A percentile compares a stretch with the other conserved stretches of the same genome.
These are phyloP conservation scores for Capricornis sumatraensis DNA, from an alignment of 2,113 vertebrate genomes.

Conservation along the genomic window DNA sequence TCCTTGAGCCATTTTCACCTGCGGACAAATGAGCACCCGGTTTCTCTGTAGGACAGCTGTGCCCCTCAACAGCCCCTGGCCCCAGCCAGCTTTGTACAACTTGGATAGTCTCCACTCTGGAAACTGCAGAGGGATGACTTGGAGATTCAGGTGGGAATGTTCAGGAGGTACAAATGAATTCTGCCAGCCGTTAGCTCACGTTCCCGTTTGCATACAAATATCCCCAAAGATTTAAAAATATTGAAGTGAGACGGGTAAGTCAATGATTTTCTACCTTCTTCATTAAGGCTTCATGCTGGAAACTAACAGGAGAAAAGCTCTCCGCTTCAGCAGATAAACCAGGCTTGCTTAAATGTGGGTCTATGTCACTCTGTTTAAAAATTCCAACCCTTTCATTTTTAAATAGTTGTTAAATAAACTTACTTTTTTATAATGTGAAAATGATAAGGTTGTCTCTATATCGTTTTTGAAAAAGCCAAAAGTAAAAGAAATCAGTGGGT, in stretches of 20 bases:
- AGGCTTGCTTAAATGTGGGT: background rate
- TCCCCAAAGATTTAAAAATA: slow-evolving; percentile 35
- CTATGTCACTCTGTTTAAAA: background rate
- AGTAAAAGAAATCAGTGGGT: background rate
- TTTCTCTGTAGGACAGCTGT: slow-evolving; percentile 64
- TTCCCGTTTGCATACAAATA: slow-evolving; percentile 52
- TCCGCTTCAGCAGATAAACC: background rate
- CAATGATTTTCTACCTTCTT: background rate
- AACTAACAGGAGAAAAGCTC: background rate
- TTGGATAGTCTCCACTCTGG: background rate
- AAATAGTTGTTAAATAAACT: background rate
- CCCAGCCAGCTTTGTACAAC: background rate
- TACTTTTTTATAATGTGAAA: background rate
- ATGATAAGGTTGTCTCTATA: background rate
- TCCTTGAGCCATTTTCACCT: background rate
- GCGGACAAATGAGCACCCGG: background rate
- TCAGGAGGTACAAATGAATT: slow-evolving; percentile 52
- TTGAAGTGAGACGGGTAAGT: background rate
- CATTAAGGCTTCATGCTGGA: background rate
- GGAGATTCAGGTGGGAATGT: slow-evolving; percentile 54
- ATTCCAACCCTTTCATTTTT: slow-evolving; percentile 4
- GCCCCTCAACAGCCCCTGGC: slow-evolving; percentile 45
- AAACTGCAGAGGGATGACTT: background rate
- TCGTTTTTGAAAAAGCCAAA: background rate
- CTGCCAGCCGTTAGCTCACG: background rate